Conservation (phyloP, 2,113 vertebrate species). For the Cairina moschata region DNA sequence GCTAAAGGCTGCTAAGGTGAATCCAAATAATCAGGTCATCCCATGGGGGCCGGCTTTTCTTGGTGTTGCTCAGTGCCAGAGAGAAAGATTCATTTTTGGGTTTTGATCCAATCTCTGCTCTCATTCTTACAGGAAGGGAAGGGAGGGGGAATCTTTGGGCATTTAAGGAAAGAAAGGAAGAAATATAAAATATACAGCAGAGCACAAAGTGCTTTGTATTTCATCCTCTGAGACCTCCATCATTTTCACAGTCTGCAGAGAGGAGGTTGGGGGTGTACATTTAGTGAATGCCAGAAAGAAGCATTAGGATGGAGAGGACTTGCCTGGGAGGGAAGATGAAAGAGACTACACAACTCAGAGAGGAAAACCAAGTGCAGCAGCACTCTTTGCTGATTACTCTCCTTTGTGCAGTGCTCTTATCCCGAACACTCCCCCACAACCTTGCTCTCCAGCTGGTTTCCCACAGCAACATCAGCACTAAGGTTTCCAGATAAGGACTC, state of each 20-base stretch:
- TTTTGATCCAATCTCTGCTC: not conserved
- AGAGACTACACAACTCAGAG: not conserved
- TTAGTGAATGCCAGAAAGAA: not conserved
- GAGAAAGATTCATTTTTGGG: not conserved
- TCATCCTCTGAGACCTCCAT: not conserved
- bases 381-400: not conserved
- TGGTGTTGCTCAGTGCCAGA: not conserved
- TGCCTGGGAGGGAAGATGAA: not conserved
- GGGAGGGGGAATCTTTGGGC: not conserved
- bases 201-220: not conserved
- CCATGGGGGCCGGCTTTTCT: not conserved
- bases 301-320: not conserved
- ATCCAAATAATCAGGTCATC: not conserved
- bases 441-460: conserved; percentile 4
- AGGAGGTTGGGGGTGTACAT: not conserved
- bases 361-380: not conserved
- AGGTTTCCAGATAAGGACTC: not conserved
- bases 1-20: not conserved
- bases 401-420: not conserved
- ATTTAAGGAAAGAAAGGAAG: not conserved
- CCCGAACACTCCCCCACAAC: not conserved
- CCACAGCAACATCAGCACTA: not conserved
- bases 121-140: not conserved
- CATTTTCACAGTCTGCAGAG: not conserved
- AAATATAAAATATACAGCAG: not conserved